Percentiles rank a stretch among this genome's conserved stretches.
Evolutionary conservation across 2,113 vertebrate genomes (phyloP).

Genomic region (Gnathonemus longibarbis): DNA sequence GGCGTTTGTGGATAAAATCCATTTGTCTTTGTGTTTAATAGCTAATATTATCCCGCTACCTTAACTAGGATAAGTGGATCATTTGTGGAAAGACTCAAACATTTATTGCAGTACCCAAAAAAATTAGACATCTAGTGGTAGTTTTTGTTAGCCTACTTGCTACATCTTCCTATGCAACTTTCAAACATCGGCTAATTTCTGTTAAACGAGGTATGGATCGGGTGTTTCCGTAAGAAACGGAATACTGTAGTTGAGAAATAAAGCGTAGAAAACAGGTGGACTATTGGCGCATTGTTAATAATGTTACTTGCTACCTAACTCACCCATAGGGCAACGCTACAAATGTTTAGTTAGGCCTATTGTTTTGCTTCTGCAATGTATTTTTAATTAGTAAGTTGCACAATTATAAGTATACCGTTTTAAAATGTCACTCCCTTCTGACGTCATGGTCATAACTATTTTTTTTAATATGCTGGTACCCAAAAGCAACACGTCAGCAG

Average conservation of each 20-base stretch:
- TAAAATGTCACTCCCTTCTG: not conserved
- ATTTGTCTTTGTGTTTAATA: not conserved
- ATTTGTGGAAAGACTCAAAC: not conserved
- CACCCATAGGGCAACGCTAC: not conserved
- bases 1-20: too few relatives aligned
- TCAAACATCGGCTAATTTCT: not conserved
- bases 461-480: not conserved
- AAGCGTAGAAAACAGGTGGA: not conserved
- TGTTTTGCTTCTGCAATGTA: not conserved
- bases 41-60: not conserved
- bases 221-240: not conserved
- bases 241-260: not conserved
- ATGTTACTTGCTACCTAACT: not conserved
- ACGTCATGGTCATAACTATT: not conserved
- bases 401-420: not conserved
- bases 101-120: not conserved
- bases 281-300: not conserved
- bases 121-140: not conserved
- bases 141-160: not conserved
- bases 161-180: not conserved
- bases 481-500: slow-evolving; percentile 37
- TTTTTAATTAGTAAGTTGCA: not conserved
- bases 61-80: not conserved
- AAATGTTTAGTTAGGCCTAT: not conserved
- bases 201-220: not conserved